Base-by-base conservation (phyloP, 2,113 vertebrate genomes). In the Callaeas wilsoni region DNA sequence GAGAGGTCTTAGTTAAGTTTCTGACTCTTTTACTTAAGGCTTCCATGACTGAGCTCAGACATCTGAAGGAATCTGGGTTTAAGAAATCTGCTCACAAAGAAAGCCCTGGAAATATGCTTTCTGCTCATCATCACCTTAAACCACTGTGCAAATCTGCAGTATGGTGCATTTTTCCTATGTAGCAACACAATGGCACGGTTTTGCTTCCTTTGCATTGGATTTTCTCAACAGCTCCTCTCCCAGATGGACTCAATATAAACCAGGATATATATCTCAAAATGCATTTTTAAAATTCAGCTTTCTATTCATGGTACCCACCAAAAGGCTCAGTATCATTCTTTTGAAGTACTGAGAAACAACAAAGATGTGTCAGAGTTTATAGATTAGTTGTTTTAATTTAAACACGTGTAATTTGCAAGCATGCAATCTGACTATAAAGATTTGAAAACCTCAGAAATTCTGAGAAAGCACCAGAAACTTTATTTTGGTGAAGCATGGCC, bases 1-100 rank as follows among this genome's bases (percentile, higher is more conserved):
- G 64, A 93, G 56, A 25, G 37, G 47, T 44, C 79, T 86, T 50
- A 86, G 68, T 60, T 75, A 91, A 81, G 52, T 84, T 94, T 93
- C 49, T 82, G 82, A 89, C 64, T 93, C 84, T 77, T 83, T 90
- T 52, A 71, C 47, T 93, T 90, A 95, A 87, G 32, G 60, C 73
- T 95, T 67, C 93, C 49, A 30, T 15, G 62, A 50, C 41, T 86
- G 90, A 90, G 37, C 59, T 90, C 60, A 84, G 76, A 77, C 83
- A 89, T 74, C 83, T 78, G 92, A 96, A 74, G 44, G 69, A 74
- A 90, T 68, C 82, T 84, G 13, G 6, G 64, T 84, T 89, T 86
- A 86, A 90, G 47, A 64, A 95, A 94, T 78, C 85, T 92, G 64
- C 69, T 96, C 75, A 74, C 35, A 78, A 15, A 84, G 68, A 75